These are phyloP conservation scores for Chelonoidis abingdonii DNA, from an alignment of 2,113 vertebrate species.

Conservation along the genomic window DNA sequence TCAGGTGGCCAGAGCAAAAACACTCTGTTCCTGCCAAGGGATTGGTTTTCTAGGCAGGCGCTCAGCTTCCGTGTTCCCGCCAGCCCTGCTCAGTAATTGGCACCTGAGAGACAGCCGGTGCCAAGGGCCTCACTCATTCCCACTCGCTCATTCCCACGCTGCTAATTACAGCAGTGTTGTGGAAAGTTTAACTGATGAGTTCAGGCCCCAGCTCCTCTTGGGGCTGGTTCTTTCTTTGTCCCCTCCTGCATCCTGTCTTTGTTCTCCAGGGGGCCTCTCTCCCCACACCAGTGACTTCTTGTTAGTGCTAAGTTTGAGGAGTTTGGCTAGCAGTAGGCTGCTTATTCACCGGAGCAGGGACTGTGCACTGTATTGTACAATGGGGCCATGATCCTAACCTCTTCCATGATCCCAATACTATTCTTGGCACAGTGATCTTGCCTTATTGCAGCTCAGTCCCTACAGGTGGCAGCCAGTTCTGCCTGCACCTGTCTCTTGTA, in stretches of 20 bases:
- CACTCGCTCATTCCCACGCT: neutral
- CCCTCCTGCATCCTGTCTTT: neutral
- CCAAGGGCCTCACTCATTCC: slow-evolving; percentile 35
- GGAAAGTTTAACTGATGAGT: slow-evolving; percentile 15
- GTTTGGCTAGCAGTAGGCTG: neutral
- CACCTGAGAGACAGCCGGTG: slow-evolving; percentile 5
- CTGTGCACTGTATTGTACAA: no score
- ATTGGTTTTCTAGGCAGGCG: neutral
- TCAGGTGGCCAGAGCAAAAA: neutral
- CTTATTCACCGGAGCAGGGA: slow-evolving; percentile 42
- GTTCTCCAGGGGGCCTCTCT: neutral
- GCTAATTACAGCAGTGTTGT: neutral
- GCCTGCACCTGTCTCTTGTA: slow-evolving; percentile 77
- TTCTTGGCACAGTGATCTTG: slow-evolving; percentile 80
- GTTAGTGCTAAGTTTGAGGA: neutral
- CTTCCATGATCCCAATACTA: slow-evolving; percentile 81
- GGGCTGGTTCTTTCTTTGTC: neutral
- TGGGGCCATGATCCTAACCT: slow-evolving; percentile 73
- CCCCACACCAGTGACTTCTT: neutral
- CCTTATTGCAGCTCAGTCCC: slow-evolving; percentile 80
- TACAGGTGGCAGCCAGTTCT: slow-evolving; percentile 77
- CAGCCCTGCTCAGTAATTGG: slow-evolving; percentile 57
- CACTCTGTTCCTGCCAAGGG: neutral
- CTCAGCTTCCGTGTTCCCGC: slow-evolving; percentile 38
- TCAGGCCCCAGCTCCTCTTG: neutral